A percentile compares a stretch with the other conserved stretches of the same genome.
Conservation (phyloP, 2,797 vertebrate species). For the Peromyscus attwateri region DNA sequence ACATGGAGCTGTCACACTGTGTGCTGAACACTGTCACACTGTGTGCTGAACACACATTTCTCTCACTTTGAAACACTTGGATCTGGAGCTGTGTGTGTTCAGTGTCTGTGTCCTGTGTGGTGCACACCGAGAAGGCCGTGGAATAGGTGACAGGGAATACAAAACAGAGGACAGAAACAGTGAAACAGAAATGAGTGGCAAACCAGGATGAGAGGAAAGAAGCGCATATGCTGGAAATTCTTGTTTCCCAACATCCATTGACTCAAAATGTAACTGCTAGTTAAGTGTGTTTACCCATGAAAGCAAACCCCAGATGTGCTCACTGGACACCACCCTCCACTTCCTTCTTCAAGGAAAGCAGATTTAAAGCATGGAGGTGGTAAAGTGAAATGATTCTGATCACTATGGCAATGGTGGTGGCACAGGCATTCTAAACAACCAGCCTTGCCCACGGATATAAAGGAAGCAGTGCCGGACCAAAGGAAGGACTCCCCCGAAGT, state of each 20-base stretch:
- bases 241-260: background rate
- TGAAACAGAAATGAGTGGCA: background rate
- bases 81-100: background rate
- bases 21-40: too few relatives aligned
- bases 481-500: too few relatives aligned
- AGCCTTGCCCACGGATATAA: background rate
- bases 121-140: background rate
- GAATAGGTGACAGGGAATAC: background rate
- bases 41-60: too few relatives aligned
- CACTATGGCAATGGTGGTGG: rapidly evolving
- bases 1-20: too few relatives aligned
- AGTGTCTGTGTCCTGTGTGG: background rate
- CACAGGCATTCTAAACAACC: background rate
- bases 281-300: background rate
- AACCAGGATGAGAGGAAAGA: background rate
- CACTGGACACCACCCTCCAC: too few relatives aligned
- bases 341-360: background rate
- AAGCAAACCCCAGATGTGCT: background rate
- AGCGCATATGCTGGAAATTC: too few relatives aligned
- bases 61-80: background rate
- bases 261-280: background rate
- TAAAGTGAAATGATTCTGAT: background rate
- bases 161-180: background rate
- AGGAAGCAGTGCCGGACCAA: background rate
- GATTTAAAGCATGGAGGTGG: background rate